Evolutionary conservation across 2,113 vertebrate species (phyloP).

Genomic region (Tachuris rubrigastra): DNA sequence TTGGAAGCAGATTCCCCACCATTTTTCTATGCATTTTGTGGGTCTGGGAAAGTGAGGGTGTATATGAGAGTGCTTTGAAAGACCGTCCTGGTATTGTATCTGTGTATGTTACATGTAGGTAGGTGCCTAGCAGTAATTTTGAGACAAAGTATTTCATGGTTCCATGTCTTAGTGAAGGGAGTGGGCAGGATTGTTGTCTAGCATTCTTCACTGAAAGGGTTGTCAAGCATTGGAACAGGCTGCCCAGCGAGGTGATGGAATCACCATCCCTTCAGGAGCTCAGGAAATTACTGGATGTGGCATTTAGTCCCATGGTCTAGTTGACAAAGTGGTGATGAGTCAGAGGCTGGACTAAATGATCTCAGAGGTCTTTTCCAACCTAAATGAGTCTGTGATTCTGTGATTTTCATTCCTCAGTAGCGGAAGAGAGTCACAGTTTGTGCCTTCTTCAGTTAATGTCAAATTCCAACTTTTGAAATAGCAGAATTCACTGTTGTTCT

Average conservation of each 20-base stretch:
- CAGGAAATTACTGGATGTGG: background rate
- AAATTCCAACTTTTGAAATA: background rate
- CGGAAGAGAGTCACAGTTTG: background rate
- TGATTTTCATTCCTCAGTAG: background rate
- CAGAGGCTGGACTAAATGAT: background rate
- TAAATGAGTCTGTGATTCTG: background rate
- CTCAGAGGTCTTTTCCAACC: background rate
- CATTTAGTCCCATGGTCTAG: background rate
- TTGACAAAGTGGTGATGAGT: background rate
- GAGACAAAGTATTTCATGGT: background rate
- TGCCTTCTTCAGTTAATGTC: background rate
- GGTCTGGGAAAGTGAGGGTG: background rate
- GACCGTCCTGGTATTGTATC: accelerated
- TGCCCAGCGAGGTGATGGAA: background rate
- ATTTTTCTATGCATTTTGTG: accelerated
- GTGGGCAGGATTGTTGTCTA: background rate
- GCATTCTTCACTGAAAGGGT: background rate
- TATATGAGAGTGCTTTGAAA: background rate
- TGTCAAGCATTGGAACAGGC: background rate
- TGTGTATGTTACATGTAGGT: background rate
- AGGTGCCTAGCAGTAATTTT: background rate
- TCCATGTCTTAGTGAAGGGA: background rate
- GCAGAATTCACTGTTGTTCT: background rate
- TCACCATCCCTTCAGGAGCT: background rate
- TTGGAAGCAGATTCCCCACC: background rate